Percentiles rank a stretch among this genome's conserved stretches.
Conservation (phyloP, 1,140 invertebrate genomes). For the Drosophila ambigua region DNA sequence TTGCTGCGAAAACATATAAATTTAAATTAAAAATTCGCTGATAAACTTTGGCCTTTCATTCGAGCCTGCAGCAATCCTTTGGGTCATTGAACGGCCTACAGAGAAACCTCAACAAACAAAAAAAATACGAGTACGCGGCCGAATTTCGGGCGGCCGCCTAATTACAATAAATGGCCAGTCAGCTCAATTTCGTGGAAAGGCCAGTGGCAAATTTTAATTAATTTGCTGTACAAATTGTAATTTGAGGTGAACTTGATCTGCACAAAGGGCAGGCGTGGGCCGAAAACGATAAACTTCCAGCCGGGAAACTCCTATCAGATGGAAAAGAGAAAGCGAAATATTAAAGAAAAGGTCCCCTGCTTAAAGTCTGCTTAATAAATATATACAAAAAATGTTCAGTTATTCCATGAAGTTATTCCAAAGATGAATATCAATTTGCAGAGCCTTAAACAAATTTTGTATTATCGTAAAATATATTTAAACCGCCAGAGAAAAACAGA, state of each 20-base stretch:
- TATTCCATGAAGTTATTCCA: neutral
- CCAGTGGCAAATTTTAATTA: slow-evolving; percentile 57
- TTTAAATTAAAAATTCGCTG: slow-evolving; percentile 55
- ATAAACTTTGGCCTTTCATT: slow-evolving; percentile 43
- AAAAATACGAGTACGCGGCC: neutral
- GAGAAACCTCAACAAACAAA: neutral
- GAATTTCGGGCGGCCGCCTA: slow-evolving; percentile 3
- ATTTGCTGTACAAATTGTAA: slow-evolving; percentile 47
- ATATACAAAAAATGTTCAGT: neutral
- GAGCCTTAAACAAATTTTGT: slow-evolving; percentile 7
- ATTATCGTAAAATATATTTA: slow-evolving; percentile 43
- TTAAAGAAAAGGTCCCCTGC: no score
- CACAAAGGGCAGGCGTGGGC: no score
- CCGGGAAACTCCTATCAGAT: no score
- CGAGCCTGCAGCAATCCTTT: slow-evolving; percentile 22
- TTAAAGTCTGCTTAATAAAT: no score
- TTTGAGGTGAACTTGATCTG: slow-evolving; percentile 26
- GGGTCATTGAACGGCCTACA: slow-evolving; percentile 16
- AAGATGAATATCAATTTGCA: slow-evolving; percentile 4
- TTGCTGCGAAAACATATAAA: slow-evolving; percentile 44
- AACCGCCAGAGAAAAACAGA: slow-evolving; percentile 32
- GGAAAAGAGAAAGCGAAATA: no score
- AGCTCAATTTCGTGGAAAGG: slow-evolving; percentile 30
- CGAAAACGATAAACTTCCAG: no score
- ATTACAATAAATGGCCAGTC: slow-evolving; percentile 51